Conservation (phyloP, 2,888 invertebrate species). For the Scelioninae gen. 1 region DNA sequence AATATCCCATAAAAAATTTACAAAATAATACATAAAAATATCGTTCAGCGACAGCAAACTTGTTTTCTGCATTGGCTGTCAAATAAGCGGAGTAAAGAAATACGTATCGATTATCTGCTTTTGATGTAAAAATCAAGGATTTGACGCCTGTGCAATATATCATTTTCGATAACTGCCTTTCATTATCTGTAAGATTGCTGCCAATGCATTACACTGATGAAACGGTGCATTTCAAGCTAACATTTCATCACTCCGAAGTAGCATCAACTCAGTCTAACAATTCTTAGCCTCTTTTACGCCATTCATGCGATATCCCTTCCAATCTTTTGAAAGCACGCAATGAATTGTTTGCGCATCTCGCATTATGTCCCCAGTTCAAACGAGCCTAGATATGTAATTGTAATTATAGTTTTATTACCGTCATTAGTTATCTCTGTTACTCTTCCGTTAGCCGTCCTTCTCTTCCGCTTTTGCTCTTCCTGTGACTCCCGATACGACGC, state of each 20-base stretch:
- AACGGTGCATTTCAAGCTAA: slow-evolving; percentile 32
- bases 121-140: slow-evolving; percentile 44
- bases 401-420: slow-evolving; percentile 46
- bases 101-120: slow-evolving; percentile 37
- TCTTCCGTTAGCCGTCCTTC: background rate
- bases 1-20: slow-evolving; percentile 6
- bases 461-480: no score
- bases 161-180: slow-evolving; percentile 45
- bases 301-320: slow-evolving; percentile 37
- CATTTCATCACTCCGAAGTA: slow-evolving; percentile 44
- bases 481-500: slow-evolving; percentile 19
- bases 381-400: slow-evolving; percentile 36
- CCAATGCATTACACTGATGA: slow-evolving; percentile 54
- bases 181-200: slow-evolving; percentile 44
- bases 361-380: slow-evolving; percentile 18
- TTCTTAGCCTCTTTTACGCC: slow-evolving; percentile 39
- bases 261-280: slow-evolving; percentile 38
- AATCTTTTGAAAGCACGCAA: slow-evolving; percentile 39
- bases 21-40: slow-evolving; percentile 39
- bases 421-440: background rate
- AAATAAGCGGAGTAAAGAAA: slow-evolving; percentile 30
- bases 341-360: slow-evolving; percentile 37
- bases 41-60: slow-evolving; percentile 28
- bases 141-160: slow-evolving; percentile 33
- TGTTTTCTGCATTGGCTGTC: slow-evolving; percentile 31